These are phyloP conservation scores for Sterrhoptilus dennistouni DNA, from an alignment of 2,113 vertebrate genomes.

Conservation along the genomic window DNA sequence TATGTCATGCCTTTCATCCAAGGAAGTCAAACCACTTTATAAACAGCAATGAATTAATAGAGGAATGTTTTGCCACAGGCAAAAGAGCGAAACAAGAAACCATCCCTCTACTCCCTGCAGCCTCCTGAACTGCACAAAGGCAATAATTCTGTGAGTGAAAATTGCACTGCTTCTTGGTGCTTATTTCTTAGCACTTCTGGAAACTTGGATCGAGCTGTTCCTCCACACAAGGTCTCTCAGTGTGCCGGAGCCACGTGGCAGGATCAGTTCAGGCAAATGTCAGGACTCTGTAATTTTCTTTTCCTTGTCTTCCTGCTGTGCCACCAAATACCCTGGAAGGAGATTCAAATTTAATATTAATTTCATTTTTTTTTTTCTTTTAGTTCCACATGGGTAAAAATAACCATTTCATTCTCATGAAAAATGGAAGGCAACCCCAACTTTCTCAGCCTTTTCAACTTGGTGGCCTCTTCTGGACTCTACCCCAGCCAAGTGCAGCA, in stretches of 20 bases:
- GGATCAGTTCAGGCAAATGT: background rate
- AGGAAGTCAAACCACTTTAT: conserved; percentile 50
- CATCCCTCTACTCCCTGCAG: background rate
- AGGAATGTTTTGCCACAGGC: conserved; percentile 51
- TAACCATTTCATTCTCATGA: background rate
- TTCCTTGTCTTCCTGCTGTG: background rate
- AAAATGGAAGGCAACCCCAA: background rate
- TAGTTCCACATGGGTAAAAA: background rate
- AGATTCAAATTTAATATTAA: background rate
- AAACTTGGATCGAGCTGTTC: background rate
- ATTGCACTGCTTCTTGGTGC: background rate
- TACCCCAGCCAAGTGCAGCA: background rate
- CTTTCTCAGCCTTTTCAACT: background rate
- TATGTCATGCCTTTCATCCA: conserved; percentile 48
- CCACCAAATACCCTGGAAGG: accelerated
- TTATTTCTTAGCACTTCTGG: conserved; percentile 20
- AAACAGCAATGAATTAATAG: conserved; percentile 40
- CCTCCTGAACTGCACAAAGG: background rate
- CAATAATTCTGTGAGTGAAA: background rate
- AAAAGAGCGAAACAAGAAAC: background rate
- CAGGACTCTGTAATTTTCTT: background rate
- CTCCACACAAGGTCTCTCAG: background rate
- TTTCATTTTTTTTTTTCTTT: background rate
- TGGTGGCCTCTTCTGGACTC: background rate
- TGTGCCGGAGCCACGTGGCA: background rate